These are phyloP conservation scores for Amazona vittata DNA, from an alignment of 2,113 vertebrate species.

Conservation along the genomic window DNA sequence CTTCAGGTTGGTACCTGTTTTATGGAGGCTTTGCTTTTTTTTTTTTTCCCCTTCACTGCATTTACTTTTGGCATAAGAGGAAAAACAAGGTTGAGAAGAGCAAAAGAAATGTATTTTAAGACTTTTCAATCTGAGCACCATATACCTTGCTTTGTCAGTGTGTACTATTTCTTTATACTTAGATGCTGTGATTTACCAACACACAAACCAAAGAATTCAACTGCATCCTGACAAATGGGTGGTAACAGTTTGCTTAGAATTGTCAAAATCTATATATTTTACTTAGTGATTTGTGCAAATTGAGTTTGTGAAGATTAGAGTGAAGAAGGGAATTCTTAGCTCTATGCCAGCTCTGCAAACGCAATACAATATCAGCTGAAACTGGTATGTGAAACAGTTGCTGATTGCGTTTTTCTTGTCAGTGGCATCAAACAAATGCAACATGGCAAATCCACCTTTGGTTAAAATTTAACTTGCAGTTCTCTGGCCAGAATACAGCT, in stretches of 20 bases:
- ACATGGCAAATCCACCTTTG: background rate
- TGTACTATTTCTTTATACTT: background rate
- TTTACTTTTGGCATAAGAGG: background rate
- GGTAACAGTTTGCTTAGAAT: background rate
- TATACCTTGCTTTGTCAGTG: no score
- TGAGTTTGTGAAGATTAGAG: background rate
- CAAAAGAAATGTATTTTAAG: background rate
- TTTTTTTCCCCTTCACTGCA: background rate
- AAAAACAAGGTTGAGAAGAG: background rate
- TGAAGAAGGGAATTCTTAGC: background rate
- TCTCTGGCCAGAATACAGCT: background rate
- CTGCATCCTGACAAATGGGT: background rate
- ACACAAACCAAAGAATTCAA: background rate
- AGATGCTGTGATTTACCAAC: background rate
- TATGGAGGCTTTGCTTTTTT: background rate
- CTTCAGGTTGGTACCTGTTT: constrained; percentile 71
- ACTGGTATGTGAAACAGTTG: background rate
- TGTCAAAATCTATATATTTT: background rate
- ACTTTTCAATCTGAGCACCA: background rate
- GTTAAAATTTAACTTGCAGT: background rate
- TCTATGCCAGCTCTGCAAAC: background rate
- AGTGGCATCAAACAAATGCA: rapidly evolving
- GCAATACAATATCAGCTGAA: background rate
- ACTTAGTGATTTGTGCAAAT: background rate
- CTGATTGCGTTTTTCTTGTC: background rate